phyloP scores from a whole-genome alignment of 1,140 invertebrate genomes.

The Drosophila lowei region DNA sequence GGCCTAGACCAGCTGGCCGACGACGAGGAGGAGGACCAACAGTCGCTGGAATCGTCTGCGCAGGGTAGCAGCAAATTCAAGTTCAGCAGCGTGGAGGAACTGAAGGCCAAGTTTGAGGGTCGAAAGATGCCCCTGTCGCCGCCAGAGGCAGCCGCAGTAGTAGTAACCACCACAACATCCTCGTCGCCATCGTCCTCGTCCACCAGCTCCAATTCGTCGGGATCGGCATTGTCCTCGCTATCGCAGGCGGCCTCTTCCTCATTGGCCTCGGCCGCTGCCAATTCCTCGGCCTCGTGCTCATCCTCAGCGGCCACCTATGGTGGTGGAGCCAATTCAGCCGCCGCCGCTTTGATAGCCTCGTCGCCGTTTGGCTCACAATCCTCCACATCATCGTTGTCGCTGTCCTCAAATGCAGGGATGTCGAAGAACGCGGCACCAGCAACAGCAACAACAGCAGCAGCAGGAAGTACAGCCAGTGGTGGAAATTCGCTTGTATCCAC shows the following conservation, averaged over 20 bases:
- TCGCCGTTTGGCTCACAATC: conserved; percentile 67
- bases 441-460: conserved; percentile 16
- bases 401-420: conserved; percentile 58
- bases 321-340: conserved; percentile 64
- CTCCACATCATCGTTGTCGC: conserved; percentile 64
- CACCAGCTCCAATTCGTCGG: conserved; percentile 72
- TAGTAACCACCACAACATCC: conserved; percentile 44
- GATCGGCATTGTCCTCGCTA: conserved; percentile 67
- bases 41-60: conserved; percentile 3
- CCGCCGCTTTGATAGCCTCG: conserved; percentile 62
- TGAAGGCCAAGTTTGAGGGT: conserved; percentile 76
- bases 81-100: conserved; percentile 76
- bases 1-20: conserved; percentile 90
- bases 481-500: conserved; percentile 69
- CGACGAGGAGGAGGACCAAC: conserved; percentile 38
- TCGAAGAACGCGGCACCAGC: conserved; percentile 32
- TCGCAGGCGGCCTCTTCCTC: conserved; percentile 63
- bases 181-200: conserved; percentile 75
- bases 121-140: conserved; percentile 75
- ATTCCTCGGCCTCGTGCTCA: conserved; percentile 58
- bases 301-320: conserved; percentile 71
- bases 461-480: conserved; percentile 9
- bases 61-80: conserved; percentile 57
- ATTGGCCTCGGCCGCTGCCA: conserved; percentile 54
- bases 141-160: conserved; percentile 49